These are phyloP conservation scores for Diplodus sargus DNA, from an alignment of 2,797 vertebrate genomes.

Conservation along the genomic window DNA sequence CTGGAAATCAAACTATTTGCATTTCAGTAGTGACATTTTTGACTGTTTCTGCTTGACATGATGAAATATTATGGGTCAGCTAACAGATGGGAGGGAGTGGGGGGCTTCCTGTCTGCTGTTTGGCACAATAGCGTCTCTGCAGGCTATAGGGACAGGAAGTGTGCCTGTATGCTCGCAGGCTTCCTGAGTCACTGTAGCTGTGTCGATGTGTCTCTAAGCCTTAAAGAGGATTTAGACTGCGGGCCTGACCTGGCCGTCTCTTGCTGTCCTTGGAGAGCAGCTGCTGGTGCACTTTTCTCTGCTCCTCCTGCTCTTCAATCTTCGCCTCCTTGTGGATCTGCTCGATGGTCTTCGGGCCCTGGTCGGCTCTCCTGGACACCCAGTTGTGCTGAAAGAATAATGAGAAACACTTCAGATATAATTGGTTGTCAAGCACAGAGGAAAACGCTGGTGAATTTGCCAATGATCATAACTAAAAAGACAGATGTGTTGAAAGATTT, in stretches of 20 bases:
- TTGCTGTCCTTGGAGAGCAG: constrained; percentile 96
- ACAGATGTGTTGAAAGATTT: background rate
- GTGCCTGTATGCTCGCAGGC: constrained; percentile 50
- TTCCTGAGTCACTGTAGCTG: constrained; percentile 61
- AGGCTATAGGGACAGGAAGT: constrained; percentile 63
- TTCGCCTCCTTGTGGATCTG: constrained; percentile 99
- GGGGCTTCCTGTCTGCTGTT: constrained; percentile 61
- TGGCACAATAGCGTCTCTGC: constrained; percentile 67
- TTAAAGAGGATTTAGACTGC: constrained; percentile 76
- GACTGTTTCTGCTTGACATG: background rate
- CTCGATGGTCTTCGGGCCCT: constrained; percentile 98
- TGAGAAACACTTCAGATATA: background rate
- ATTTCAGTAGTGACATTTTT: constrained; percentile 14
- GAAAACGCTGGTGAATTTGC: background rate
- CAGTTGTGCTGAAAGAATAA: constrained; percentile 90
- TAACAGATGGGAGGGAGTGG: constrained; percentile 41
- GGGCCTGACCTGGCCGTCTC: constrained; percentile 91
- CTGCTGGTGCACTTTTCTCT: constrained; percentile 96
- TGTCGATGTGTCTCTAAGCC: constrained; percentile 64
- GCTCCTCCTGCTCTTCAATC: constrained; percentile 98
- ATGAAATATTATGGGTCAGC: constrained; percentile 39
- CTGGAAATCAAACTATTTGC: background rate
- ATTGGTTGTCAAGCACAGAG: background rate
- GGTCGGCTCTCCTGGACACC: constrained; percentile 95
- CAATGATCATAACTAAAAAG: constrained; percentile 13